Evolutionary conservation across 2,113 vertebrate genomes (phyloP), one percentile per base, ranked within the genome.

Genomic region (Takifugu flavidus): DNA sequence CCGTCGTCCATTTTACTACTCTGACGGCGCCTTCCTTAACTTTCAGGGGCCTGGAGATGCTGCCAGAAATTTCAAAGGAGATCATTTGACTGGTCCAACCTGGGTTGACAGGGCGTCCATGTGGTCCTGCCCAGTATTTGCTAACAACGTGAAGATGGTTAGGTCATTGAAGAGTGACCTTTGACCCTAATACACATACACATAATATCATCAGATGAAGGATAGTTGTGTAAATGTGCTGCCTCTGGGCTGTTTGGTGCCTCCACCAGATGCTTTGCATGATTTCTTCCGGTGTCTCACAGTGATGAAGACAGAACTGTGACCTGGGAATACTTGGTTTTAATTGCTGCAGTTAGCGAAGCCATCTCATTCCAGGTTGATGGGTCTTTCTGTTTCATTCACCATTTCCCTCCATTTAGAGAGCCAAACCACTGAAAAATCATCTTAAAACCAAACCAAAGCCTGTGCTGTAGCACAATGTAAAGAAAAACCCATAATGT

Each of bases 61-160:
- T 13, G 25, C 69, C 63, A 65, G 26, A 49, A 69, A 62, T 29
- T 50, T 14, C 27, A 53, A 47, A 67, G n/a, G 47, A 53, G 65
- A 67, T 26, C 69, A 27, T 61, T 39, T 4, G 8, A 11, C 11
- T 10, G 34, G 8, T 39, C 2, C 51, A 62, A 60, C 57, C 59
- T 52, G 11, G 34, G 68, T 68, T 72, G 69, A 62, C 65, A 64
- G 54, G 56, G 20, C 20, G 20, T 20, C 20, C 20, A 63, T 43
- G 46, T 64, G 55, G 59, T 71, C 65, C 47, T 59, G 53, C 58
- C 59, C 56, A 56, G 46, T 8, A 53, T 67, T 65, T 61, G 57
- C 6, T 39, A 14, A 25, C 59, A 25, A 56, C 5, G 3, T 47
- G 12, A 53, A 39, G 45, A 20, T 49, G 27, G 46, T 20, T 20